A percentile compares a stretch with the other conserved stretches of the same genome.
Evolutionary conservation across 2,113 vertebrate species (phyloP).

Genomic region (Anguilla rostrata): DNA sequence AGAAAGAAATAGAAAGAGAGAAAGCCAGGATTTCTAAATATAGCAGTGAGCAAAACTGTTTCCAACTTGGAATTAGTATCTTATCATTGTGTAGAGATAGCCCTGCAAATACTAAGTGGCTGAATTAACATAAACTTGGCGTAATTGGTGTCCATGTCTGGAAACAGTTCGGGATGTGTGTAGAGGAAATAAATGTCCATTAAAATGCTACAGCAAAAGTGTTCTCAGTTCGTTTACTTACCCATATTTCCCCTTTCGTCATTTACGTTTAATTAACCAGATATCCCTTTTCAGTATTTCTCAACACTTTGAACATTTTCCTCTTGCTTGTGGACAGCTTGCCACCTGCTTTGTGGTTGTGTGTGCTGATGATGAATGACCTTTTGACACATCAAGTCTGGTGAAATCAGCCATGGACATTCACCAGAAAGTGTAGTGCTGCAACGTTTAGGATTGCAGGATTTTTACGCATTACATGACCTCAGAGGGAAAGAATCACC

Average conservation of each 20-base stretch:
- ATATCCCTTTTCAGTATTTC: not conserved
- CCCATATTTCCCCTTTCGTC: not conserved
- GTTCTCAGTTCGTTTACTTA: not conserved
- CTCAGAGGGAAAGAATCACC: not conserved
- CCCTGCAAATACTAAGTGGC: not conserved
- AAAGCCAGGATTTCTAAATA: not conserved
- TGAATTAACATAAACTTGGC: conserved; percentile 6
- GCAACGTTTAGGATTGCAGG: not conserved
- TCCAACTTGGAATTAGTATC: not conserved
- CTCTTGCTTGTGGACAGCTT: not conserved
- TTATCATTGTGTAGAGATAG: conserved; percentile 4
- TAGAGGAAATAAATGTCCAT: not conserved
- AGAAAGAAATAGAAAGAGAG: not conserved
- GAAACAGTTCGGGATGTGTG: not conserved
- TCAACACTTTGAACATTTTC: too few species aligned
- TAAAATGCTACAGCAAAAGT: not conserved
- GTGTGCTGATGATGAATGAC: not conserved
- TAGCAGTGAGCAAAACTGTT: not conserved
- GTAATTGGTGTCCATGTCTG: not conserved
- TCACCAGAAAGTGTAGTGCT: not conserved
- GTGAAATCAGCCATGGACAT: not conserved
- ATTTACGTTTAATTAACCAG: not conserved
- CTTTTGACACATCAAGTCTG: not conserved
- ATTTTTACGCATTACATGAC: not conserved
- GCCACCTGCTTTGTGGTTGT: not conserved